Evolutionary conservation across 2,888 invertebrate species (phyloP), one percentile per base, ranked within the genome.

Genomic region (Polymixis lichenea): DNA sequence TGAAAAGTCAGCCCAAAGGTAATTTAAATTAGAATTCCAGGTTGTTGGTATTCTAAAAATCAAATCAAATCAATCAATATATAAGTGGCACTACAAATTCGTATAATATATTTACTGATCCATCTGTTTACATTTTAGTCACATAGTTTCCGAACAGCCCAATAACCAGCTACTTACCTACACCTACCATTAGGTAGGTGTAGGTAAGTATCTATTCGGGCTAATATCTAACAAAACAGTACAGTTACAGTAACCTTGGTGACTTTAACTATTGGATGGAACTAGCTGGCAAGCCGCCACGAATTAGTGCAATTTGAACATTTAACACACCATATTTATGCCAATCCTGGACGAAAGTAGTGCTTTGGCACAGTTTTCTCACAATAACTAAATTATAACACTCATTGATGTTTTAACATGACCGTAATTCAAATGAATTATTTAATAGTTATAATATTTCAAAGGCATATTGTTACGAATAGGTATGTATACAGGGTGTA

Each of bases 301-400:
- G 58, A 69, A 81, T 84, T 81, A 81, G 65, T 74, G 72, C 73
- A 77, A 83, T 83, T 84, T 74, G 65, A 81, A 84, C 81, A 84
- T 83, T 71, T 81, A 80, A 77, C 83, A 84, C 84, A 71, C 84
- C 73, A 74, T 81, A 83, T 77, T 84, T 81, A 84, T 81, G 81
- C 83, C 84, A 83, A 74, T 74, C 84, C 77, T 62, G 73, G 65
- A 60, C 13, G n/a, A 62, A 80, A 83, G 75, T 77, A 74, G 71
- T 60, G 22, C 64, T 81, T 84, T 81, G 77, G 71, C 84, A 77
- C 73, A 77, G 61, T 84, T 84, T 77, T 77, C 62, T 64, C 80
- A 84, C 72, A 83, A 73, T 83, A 77, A 72, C 38, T 84, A 64
- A 71, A 73, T 80, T 83, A 64, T 77, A 56, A 71, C 71, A 68